Evolutionary conservation across 2,888 invertebrate species (phyloP).

Genomic region (Drosophila mercatorum): DNA sequence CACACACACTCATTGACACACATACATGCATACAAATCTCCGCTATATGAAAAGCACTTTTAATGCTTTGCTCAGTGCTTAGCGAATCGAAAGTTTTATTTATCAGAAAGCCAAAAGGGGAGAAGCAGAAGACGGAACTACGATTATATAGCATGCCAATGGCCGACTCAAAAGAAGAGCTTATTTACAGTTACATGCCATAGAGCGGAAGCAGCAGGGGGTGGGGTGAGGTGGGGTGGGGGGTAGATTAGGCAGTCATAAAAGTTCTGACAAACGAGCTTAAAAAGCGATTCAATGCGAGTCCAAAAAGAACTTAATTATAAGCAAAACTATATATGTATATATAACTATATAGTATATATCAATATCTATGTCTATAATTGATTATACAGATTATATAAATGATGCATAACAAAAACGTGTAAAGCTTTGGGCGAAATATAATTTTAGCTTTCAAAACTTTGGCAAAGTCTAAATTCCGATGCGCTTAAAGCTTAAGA

Average conservation of each 20-base stretch:
- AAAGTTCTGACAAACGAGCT: conserved; percentile 36
- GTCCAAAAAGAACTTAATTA: neutral
- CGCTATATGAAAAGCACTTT: conserved; percentile 56
- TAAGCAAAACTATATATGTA: neutral
- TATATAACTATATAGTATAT: neutral
- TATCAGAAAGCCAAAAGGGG: conserved; percentile 59
- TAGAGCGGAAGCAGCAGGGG: too few species aligned
- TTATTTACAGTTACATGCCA: conserved; percentile 21
- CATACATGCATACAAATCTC: conserved; percentile 10
- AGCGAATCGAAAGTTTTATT: conserved; percentile 71
- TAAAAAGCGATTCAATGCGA: conserved; percentile 36
- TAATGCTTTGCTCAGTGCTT: conserved; percentile 71
- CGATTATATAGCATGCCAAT: conserved; percentile 4
- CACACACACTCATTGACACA: neutral
- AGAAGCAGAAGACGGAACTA: neutral
- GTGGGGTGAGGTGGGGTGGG: too few species aligned
- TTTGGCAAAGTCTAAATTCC: conserved; percentile 62
- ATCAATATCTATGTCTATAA: neutral
- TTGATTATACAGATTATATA: neutral
- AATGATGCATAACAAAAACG: neutral
- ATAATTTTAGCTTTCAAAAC: conserved; percentile 50
- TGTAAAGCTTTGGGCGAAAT: conserved; percentile 36
- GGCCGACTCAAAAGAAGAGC: conserved; percentile 40
- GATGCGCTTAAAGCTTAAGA: conserved; percentile 73
- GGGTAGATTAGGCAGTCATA: conserved; percentile 3